Base-by-base conservation (phyloP, 2,888 invertebrate genomes). In the Mythimna ferrago region DNA sequence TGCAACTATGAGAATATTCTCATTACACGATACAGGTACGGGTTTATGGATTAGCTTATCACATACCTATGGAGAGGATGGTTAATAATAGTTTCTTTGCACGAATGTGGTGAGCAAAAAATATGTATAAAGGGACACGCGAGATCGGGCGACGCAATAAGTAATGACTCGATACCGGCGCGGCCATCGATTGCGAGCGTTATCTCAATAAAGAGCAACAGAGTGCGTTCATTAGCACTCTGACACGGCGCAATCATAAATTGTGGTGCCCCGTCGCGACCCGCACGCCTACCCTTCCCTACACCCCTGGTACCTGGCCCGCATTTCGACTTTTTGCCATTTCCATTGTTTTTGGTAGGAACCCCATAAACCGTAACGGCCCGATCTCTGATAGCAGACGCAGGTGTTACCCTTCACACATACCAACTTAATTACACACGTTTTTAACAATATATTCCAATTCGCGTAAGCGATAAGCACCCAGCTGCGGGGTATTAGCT, bases 141-240 rank as follows among this genome's bases (percentile, higher is more conserved):
- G 90, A 94, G 93, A 93, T 92, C 93, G 86, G 91, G 87, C 92
- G 91, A 88, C 89, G 93, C 91, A 89, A 90, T 94, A 94, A 95
- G 93, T 95, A 94, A 95, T 94, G 94, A 91, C 87, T 89, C 87
- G 91, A 92, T 92, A 91, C 89, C 89, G 86, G 81, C 89, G 84
- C 86, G 80, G 89, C 90, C 90, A 92, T 93, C 92, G 93, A 93
- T 95, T 94, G 93, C 93, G 88, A 93, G 92, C 93, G 93, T 94
- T 95, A 96, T 96, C 95, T 96, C 95, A 95, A 96, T 96, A 96
- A 96, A 96, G 95, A 94, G 92, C 94, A 95, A 94, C 95, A 92
- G 93, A 95, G 95, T 94, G 94, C 93, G 94, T 95, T 96, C 96
- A 96, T 96, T 96, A 96, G 94, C 94, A 94, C 94, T 94, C 93